These are phyloP conservation scores for Myiagra hebetior DNA, from an alignment of 2,113 vertebrate genomes.

Conservation along the genomic window DNA sequence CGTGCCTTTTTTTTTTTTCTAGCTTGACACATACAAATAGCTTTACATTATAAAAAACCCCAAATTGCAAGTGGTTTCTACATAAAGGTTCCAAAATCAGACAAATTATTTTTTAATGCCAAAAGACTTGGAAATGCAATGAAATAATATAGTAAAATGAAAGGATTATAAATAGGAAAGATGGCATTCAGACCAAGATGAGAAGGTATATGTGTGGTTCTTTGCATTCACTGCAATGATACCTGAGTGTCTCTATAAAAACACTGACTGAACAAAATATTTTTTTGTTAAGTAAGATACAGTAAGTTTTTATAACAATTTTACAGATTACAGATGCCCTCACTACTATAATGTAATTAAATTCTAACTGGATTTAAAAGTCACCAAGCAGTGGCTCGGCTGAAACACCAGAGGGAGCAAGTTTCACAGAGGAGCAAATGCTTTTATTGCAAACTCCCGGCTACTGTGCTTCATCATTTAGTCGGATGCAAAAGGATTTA, in stretches of 20 bases:
- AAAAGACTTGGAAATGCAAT: not conserved
- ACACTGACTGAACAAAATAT: not conserved
- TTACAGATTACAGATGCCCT: not conserved
- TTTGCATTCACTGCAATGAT: not conserved
- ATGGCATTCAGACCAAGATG: not conserved
- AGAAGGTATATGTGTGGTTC: not conserved
- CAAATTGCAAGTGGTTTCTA: not conserved
- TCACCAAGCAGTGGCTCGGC: not conserved
- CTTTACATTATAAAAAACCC: not conserved
- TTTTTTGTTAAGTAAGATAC: not conserved
- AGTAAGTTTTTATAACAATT: not conserved
- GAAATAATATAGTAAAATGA: not conserved
- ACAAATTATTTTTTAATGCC: not conserved
- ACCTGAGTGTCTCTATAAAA: not conserved
- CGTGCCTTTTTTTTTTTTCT: not conserved
- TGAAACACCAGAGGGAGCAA: constrained; percentile 62
- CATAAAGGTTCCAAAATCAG: not conserved
- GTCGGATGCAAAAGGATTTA: not conserved
- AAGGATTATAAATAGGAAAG: not conserved
- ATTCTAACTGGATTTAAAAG: not conserved
- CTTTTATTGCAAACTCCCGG: not conserved
- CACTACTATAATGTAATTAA: not conserved
- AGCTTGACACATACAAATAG: not conserved
- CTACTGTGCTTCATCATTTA: not conserved
- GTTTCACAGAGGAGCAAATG: not conserved